Evolutionary conservation across 2,113 vertebrate genomes (phyloP).

Genomic region (Corythoichthys intestinalis): DNA sequence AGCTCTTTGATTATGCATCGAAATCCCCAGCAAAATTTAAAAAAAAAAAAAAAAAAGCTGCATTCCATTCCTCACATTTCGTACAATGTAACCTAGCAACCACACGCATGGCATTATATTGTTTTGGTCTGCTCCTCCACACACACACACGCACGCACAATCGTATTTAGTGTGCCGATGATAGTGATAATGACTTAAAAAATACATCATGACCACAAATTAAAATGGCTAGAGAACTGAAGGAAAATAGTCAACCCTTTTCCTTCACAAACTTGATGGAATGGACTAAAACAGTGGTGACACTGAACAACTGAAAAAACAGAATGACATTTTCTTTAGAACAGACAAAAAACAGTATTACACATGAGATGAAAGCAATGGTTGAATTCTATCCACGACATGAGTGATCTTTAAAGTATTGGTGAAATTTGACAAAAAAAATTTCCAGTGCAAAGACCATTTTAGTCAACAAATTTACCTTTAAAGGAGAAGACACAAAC

Average conservation of each 20-base stretch:
- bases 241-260: neutral
- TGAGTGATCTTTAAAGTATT: too few species aligned
- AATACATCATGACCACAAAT: neutral
- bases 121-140: constrained; percentile 22
- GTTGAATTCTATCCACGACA: neutral
- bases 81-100: constrained; percentile 41
- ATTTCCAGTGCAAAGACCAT: too few species aligned
- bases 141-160: constrained; percentile 1
- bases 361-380: neutral
- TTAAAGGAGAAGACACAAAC: too few species aligned
- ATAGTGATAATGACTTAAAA: neutral
- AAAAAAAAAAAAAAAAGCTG: constrained; percentile 11
- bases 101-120: constrained; percentile 20
- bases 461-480: too few species aligned
- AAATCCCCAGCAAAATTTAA: constrained; percentile 8
- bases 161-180: neutral
- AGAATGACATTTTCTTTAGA: neutral
- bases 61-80: constrained; percentile 23
- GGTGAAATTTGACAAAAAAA: too few species aligned
- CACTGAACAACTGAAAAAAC: neutral
- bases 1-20: neutral
- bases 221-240: neutral
- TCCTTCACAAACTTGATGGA: neutral
- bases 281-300: neutral
- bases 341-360: neutral